phyloP scores from a whole-genome alignment of 2,888 invertebrate genomes.

The Sesia bembeciformis region DNA sequence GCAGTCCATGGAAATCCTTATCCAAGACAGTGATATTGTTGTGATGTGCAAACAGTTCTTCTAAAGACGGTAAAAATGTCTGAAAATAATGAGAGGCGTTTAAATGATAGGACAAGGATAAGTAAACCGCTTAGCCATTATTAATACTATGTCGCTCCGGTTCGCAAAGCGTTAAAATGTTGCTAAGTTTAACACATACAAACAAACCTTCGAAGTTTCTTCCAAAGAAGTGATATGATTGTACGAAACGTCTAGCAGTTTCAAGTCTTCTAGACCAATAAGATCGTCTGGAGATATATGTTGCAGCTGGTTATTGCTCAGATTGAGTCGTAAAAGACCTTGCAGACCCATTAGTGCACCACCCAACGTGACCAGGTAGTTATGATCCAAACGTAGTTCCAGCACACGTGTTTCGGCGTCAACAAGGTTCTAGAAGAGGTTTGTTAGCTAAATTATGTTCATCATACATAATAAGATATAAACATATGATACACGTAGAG shows the following conservation, averaged over 20 bases:
- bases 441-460: too few relatives aligned
- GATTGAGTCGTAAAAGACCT: constrained; percentile 80
- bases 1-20: constrained; percentile 87
- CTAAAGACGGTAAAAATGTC: constrained; percentile 85
- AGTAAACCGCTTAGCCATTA: background rate
- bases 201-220: constrained; percentile 85
- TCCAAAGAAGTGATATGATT: constrained; percentile 85
- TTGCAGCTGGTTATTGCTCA: constrained; percentile 84
- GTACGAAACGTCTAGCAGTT: constrained; percentile 83
- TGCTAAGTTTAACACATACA: background rate
- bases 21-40: constrained; percentile 84
- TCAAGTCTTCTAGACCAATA: constrained; percentile 83
- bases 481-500: too few relatives aligned
- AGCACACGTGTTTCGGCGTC: constrained; percentile 83
- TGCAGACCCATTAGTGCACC: constrained; percentile 85
- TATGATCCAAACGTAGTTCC: constrained; percentile 83
- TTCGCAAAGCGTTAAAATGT: background rate
- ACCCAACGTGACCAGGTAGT: constrained; percentile 80
- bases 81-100: constrained; percentile 45
- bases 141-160: background rate
- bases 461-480: too few relatives aligned
- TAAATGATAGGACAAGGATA: background rate
- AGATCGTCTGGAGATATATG: constrained; percentile 85
- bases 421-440: constrained; percentile 78
- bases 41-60: constrained; percentile 83